Percentiles rank a stretch among this genome's conserved stretches.
Conservation (phyloP, 2,888 invertebrate species). For the Ophion ellenae region DNA sequence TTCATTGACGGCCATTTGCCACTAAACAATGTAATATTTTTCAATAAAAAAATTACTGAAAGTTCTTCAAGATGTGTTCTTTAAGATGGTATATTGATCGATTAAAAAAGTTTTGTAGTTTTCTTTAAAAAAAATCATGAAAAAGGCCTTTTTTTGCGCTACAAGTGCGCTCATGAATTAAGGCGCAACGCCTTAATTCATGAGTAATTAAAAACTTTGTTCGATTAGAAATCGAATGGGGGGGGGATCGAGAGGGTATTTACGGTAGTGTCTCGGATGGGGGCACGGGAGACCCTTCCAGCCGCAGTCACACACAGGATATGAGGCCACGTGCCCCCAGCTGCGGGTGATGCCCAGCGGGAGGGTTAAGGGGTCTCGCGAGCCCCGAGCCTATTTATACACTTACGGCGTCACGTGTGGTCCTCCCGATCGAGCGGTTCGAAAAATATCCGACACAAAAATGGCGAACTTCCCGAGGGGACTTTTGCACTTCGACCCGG, state of each 20-base stretch:
- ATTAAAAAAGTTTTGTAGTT: too few relatives aligned
- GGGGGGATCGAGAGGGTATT: slow-evolving; percentile 23
- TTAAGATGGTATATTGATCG: too few relatives aligned
- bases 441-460: neutral
- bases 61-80: too few relatives aligned
- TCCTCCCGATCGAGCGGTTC: neutral
- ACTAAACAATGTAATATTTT: too few relatives aligned
- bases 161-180: too few relatives aligned
- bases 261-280: slow-evolving; percentile 13
- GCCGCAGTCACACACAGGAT: slow-evolving; percentile 29
- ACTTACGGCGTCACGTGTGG: slow-evolving; percentile 46
- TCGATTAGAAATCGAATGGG: too few relatives aligned
- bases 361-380: slow-evolving; percentile 5
- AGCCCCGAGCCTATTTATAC: slow-evolving; percentile 48
- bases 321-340: slow-evolving; percentile 58
- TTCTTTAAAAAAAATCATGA: too few relatives aligned
- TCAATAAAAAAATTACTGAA: too few relatives aligned
- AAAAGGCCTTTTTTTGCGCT: too few relatives aligned
- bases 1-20: too few relatives aligned
- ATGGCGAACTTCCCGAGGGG: neutral
- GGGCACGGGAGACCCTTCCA: slow-evolving; percentile 48
- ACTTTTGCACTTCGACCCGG: slow-evolving; percentile 12
- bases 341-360: slow-evolving; percentile 48
- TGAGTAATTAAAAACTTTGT: too few relatives aligned
- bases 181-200: too few relatives aligned